phyloP scores from a whole-genome alignment of 2,113 vertebrate genomes.

The Mionectes macconnelli region DNA sequence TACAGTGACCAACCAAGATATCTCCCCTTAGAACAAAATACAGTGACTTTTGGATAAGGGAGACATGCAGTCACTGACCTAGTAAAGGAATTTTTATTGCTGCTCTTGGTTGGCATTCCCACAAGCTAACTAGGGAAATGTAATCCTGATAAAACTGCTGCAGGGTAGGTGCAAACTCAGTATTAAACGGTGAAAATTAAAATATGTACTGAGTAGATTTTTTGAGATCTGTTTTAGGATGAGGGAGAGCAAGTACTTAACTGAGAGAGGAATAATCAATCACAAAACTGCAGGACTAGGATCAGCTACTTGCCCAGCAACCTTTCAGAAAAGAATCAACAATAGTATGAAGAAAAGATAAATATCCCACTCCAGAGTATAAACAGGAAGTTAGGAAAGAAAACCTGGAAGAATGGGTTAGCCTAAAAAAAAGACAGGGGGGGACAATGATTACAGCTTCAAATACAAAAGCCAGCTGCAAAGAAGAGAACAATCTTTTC shows the following conservation, averaged over 20 bases:
- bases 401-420: background rate
- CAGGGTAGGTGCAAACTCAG: background rate
- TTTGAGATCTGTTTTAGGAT: background rate
- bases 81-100: background rate
- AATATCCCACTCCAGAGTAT: background rate
- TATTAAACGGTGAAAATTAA: background rate
- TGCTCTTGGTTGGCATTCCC: background rate
- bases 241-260: background rate
- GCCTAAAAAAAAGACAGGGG: background rate
- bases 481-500: background rate
- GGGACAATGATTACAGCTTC: background rate
- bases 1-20: background rate
- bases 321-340: background rate
- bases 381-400: background rate
- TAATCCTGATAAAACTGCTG: background rate
- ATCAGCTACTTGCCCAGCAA: background rate
- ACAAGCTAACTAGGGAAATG: background rate
- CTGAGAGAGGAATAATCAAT: background rate
- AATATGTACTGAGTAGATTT: background rate
- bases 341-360: background rate
- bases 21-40: background rate
- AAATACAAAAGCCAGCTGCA: background rate
- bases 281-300: background rate
- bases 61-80: accelerated
- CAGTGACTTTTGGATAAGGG: background rate